Conservation (phyloP, 2,888 invertebrate species). For the Coronaproctus castanopsis region DNA sequence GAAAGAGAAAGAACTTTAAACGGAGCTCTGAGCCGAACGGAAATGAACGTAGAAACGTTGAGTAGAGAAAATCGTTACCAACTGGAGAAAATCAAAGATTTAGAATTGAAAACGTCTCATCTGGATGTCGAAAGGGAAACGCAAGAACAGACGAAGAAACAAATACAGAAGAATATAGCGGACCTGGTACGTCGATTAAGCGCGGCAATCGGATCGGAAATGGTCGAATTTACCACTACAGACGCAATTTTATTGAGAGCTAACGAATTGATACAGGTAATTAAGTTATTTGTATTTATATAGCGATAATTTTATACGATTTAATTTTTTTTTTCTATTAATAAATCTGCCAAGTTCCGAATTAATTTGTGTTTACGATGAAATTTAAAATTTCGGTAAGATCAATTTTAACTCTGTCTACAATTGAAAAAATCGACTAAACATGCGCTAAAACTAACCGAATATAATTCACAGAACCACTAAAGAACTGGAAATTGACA, state of each 20-base stretch:
- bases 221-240: constrained; percentile 31
- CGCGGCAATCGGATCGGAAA: constrained; percentile 43
- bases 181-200: constrained; percentile 53
- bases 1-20: constrained; percentile 52
- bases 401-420: no score
- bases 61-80: constrained; percentile 50
- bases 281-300: background rate
- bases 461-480: no score
- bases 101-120: constrained; percentile 49
- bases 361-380: no score
- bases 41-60: constrained; percentile 49
- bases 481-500: no score
- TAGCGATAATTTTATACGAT: no score
- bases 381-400: no score
- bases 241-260: constrained; percentile 51
- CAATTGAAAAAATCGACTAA: no score
- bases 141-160: constrained; percentile 56
- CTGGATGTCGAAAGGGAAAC: constrained; percentile 48
- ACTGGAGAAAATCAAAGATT: constrained; percentile 55
- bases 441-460: no score
- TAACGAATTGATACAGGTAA: constrained; percentile 50
- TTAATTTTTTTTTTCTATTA: no score
- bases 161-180: constrained; percentile 40
- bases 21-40: constrained; percentile 38
- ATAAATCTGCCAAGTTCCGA: no score